Conservation (phyloP, 2,113 vertebrate genomes). For the Pan paniscus region DNA sequence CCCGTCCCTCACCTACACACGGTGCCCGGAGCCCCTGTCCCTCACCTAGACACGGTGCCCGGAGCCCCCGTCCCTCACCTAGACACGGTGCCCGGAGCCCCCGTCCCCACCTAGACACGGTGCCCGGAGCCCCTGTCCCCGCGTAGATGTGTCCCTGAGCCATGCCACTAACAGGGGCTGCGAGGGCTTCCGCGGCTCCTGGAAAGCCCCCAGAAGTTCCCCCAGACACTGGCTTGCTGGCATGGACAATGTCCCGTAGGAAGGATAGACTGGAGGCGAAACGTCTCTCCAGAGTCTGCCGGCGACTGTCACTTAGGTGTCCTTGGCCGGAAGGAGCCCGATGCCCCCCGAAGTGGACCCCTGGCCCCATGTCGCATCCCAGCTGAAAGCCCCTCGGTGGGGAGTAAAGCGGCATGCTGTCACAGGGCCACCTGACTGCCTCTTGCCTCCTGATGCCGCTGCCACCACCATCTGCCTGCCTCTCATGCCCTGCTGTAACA, state of each 20-base stretch:
- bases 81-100: rapidly evolving
- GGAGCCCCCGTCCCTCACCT: rapidly evolving
- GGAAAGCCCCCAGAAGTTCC: background rate
- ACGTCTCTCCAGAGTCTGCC: background rate
- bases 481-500: background rate
- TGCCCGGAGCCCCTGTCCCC: rapidly evolving
- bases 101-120: background rate
- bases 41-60: no score
- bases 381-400: no score
- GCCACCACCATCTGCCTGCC: background rate
- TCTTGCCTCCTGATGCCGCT: background rate
- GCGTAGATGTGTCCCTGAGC: background rate
- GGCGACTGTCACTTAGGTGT: background rate
- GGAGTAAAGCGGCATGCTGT: no score
- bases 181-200: background rate
- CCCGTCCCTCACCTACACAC: background rate
- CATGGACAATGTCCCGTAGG: rapidly evolving
- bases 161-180: background rate
- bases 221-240: background rate
- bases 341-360: background rate
- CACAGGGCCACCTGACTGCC: background rate
- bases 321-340: background rate
- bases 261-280: background rate
- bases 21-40: no score
- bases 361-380: no score